Conservation (phyloP, 2,113 vertebrate species). For the Acanthochromis polyacanthus region DNA sequence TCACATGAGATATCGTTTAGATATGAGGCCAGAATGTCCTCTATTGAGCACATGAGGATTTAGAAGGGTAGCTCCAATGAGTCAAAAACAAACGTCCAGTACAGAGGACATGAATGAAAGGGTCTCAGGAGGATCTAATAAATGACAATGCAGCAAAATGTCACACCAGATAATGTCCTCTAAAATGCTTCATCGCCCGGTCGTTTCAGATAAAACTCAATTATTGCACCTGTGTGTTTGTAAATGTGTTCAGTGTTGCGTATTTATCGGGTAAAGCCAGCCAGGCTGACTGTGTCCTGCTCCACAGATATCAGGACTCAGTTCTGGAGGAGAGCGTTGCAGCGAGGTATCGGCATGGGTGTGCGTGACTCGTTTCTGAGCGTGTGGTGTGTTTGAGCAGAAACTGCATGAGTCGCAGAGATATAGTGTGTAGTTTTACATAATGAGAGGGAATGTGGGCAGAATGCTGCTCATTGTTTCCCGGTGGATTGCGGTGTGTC, state of each 20-base stretch:
- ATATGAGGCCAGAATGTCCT: too few relatives aligned
- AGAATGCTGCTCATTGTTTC: conserved; percentile 63
- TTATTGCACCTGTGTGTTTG: too few relatives aligned
- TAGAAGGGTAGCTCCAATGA: too few relatives aligned
- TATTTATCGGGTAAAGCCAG: background rate
- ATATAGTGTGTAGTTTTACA: conserved; percentile 65
- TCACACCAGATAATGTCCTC: too few relatives aligned
- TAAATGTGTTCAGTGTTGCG: conserved; percentile 9
- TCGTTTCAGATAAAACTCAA: background rate
- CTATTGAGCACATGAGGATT: too few relatives aligned
- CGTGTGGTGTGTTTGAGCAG: conserved; percentile 49
- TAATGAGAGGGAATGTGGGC: conserved; percentile 66
- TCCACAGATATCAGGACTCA: conserved; percentile 85
- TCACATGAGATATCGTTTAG: too few relatives aligned
- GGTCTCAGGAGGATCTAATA: too few relatives aligned
- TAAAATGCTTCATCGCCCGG: background rate
- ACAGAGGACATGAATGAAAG: too few relatives aligned
- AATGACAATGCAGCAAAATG: too few relatives aligned
- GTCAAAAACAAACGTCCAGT: too few relatives aligned
- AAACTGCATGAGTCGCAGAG: conserved; percentile 65
- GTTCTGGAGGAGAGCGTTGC: conserved; percentile 85
- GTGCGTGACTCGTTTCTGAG: conserved; percentile 52
- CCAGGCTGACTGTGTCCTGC: conserved; percentile 64
- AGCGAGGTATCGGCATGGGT: conserved; percentile 85
- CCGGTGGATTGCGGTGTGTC: conserved; percentile 56